Base-by-base conservation (phyloP, 1,140 invertebrate species). In the Tetragonula clypearis region DNA sequence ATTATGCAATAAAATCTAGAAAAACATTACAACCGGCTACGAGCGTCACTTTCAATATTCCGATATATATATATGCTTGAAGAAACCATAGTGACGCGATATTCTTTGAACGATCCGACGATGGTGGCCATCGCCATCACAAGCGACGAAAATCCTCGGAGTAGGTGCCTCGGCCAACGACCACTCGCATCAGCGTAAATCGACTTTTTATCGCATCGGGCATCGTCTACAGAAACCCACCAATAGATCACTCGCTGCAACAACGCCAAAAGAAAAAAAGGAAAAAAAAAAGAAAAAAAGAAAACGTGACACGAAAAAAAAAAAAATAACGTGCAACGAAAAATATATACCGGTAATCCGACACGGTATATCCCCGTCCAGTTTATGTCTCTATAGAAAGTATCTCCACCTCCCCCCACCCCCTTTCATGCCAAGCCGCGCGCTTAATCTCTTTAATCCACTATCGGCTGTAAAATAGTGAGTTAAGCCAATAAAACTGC, bases 401-500 rank as follows among this genome's bases (percentile, higher is more conserved):
- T 49, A 49, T 49, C 41, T 49, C 6, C 69, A 62, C 75, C 66
- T 41, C 6, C 58, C 21, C 19, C 2, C 9, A 0, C 0, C 21
- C 2, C 55, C 1, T 5, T 23, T 23, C 41, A 30, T 30, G 30
- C 21, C 68, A 53, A 65, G n/a, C n/a, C 62, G 17, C n/a, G 76
- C 79, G 79, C n/a, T 85, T 90, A 91, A 91, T 91, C 90, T 72
- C 79, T 82, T 89, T 91, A 91, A 91, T 91, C 90, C 82, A 89
- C 89, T 91, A 91, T 91, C 90, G 85, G 73, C 58, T 90, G 90
- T 91, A 90, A 91, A 91, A 90, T 91, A 91, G 87, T 77, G 82
- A 85, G 89, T 82, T 78, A 87, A 88, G 87, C 89, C 90, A 91
- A 89, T 89, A 89, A 88, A 89, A 89, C 79, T 68, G 82, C 68